A percentile compares a stretch with the other conserved stretches of the same genome.
Evolutionary conservation across 92 coral and sea anemone species (phyloP).

Genomic region (Palythoa grandis): DNA sequence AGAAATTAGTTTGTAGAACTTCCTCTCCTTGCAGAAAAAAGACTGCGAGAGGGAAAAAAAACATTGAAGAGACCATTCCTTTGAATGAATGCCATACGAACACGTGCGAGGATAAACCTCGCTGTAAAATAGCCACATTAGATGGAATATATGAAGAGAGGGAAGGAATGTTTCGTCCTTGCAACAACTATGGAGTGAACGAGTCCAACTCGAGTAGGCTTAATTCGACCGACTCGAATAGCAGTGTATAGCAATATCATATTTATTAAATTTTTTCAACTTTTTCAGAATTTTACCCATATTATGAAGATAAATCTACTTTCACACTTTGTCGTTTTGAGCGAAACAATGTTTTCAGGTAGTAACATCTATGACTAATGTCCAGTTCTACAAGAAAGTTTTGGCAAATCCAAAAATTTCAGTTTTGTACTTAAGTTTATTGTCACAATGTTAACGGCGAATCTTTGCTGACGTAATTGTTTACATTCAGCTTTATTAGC

Average conservation of each 20-base stretch:
- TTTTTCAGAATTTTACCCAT: neutral
- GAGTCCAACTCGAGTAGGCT: slow-evolving; percentile 31
- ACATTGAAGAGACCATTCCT: slow-evolving; percentile 18
- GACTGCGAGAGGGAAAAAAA: slow-evolving; percentile 20
- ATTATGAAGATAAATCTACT: neutral
- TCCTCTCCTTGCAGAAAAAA: slow-evolving; percentile 62
- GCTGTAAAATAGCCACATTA: slow-evolving; percentile 43
- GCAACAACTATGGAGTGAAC: slow-evolving; percentile 11
- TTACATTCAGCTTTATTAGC: too few relatives aligned
- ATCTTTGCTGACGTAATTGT: too few relatives aligned
- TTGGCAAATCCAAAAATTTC: too few relatives aligned
- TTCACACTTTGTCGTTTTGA: neutral
- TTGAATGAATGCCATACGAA: slow-evolving; percentile 15
- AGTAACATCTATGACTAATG: too few relatives aligned
- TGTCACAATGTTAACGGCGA: too few relatives aligned
- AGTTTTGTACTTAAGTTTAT: too few relatives aligned
- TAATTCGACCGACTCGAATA: slow-evolving; percentile 27
- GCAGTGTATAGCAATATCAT: slow-evolving; percentile 22
- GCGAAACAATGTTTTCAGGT: too few relatives aligned
- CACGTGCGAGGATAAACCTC: slow-evolving; percentile 17
- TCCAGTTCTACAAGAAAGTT: too few relatives aligned
- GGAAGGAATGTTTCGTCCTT: neutral
- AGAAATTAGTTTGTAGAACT: slow-evolving; percentile 46
- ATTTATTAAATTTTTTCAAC: neutral
- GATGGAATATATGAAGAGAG: slow-evolving; percentile 35